A percentile compares a stretch with the other conserved stretches of the same genome.
Conservation (phyloP, 2,888 invertebrate genomes). For the Lepas anatifera region DNA sequence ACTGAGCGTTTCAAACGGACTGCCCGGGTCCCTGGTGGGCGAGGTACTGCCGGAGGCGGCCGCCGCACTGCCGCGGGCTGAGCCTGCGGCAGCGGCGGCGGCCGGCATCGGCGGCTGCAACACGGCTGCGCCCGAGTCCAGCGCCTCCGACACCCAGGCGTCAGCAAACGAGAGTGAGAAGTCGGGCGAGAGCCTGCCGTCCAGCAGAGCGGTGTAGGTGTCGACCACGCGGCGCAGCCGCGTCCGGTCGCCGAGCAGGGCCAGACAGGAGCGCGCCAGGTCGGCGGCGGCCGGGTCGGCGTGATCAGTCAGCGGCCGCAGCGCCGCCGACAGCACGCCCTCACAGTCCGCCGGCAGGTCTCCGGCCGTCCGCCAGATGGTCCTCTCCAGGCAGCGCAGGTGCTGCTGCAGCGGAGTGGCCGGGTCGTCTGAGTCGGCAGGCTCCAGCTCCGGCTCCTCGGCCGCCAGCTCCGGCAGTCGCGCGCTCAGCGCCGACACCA, state of each 20-base stretch:
- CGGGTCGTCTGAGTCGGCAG: not conserved
- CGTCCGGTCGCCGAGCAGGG: not conserved
- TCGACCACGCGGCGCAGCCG: not conserved
- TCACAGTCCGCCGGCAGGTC: not conserved
- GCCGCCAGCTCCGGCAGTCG: not conserved
- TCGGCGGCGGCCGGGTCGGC: not conserved
- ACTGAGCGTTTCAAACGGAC: conserved; percentile 3
- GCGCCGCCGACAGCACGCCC: not conserved
- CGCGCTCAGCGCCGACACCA: not conserved
- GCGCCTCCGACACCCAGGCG: not conserved
- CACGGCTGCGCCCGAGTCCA: not conserved
- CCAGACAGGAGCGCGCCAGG: not conserved
- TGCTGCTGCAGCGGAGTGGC: not conserved
- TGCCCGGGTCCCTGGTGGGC: not conserved
- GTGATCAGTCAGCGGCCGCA: not conserved
- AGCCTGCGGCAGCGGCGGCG: not conserved
- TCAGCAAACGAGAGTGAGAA: not conserved
- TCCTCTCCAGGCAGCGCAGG: not conserved
- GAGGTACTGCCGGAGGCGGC: not conserved
- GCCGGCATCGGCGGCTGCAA: not conserved
- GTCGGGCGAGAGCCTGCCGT: not conserved
- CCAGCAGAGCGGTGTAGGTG: not conserved
- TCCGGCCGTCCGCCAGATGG: not conserved
- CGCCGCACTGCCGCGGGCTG: not conserved
- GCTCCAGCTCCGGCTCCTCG: not conserved